These are phyloP conservation scores for Torymus texanus DNA, from an alignment of 2,888 invertebrate species.

Conservation along the genomic window DNA sequence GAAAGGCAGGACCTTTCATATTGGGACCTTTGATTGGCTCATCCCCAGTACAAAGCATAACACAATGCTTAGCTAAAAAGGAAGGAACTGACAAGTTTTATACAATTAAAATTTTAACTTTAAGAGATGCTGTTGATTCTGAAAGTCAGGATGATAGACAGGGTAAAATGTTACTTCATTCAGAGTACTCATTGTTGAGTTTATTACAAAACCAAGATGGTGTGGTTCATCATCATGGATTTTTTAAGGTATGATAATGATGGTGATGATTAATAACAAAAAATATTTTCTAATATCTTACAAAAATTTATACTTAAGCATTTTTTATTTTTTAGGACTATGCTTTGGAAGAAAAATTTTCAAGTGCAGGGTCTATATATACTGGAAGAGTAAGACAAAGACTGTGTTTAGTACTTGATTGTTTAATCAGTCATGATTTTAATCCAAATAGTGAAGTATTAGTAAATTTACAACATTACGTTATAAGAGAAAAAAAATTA, in stretches of 20 bases:
- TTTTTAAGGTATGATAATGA: slow-evolving; percentile 81
- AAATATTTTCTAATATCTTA: not conserved
- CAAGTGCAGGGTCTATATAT: slow-evolving; percentile 76
- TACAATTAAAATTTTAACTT: slow-evolving; percentile 79
- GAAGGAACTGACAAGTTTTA: slow-evolving; percentile 83
- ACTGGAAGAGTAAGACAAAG: slow-evolving; percentile 79
- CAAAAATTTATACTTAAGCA: not conserved
- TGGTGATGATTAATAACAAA: not conserved
- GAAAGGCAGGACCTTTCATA: slow-evolving; percentile 82
- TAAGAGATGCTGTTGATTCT: slow-evolving; percentile 77
- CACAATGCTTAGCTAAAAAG: slow-evolving; percentile 84
- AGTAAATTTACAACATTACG: slow-evolving; percentile 85
- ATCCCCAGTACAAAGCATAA: slow-evolving; percentile 86
- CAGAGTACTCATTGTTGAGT: slow-evolving; percentile 84
- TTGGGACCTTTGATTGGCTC: slow-evolving; percentile 83
- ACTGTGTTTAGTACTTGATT: slow-evolving; percentile 84
- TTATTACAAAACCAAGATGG: slow-evolving; percentile 83
- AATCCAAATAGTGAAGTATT: slow-evolving; percentile 77
- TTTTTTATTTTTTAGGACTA: slow-evolving; percentile 76
- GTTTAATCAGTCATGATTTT: slow-evolving; percentile 83
- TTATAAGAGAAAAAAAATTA: slow-evolving; percentile 85
- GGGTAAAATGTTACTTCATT: slow-evolving; percentile 86
- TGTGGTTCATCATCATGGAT: slow-evolving; percentile 85
- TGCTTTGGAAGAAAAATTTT: slow-evolving; percentile 81
- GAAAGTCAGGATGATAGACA: slow-evolving; percentile 86